Evolutionary conservation across 2,888 invertebrate species (phyloP).

Genomic region (Agrochola macilenta): DNA sequence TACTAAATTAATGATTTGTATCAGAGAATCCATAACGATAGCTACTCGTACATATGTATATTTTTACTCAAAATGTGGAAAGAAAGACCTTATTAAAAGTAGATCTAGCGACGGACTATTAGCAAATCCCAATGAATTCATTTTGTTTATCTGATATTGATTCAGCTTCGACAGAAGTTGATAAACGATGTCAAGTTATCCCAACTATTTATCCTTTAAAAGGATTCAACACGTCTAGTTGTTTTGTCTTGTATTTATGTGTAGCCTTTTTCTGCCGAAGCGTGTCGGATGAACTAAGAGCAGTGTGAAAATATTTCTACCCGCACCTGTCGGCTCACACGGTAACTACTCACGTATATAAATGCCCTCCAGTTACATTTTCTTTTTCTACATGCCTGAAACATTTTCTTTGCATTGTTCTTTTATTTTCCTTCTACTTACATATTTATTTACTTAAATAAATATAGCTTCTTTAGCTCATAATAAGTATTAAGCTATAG

Average conservation of each 20-base stretch:
- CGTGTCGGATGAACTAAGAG: slow-evolving; percentile 66
- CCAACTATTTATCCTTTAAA: slow-evolving; percentile 68
- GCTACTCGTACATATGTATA: too few relatives aligned
- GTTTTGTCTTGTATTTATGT: slow-evolving; percentile 74
- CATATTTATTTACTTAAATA: slow-evolving; percentile 28
- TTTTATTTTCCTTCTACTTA: slow-evolving; percentile 56
- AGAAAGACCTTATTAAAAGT: slow-evolving; percentile 9
- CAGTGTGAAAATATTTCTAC: slow-evolving; percentile 74
- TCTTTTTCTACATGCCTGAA: slow-evolving; percentile 74
- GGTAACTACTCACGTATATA: slow-evolving; percentile 76
- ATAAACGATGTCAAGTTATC: slow-evolving; percentile 66
- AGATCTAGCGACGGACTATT: slow-evolving; percentile 18
- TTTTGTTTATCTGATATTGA: slow-evolving; percentile 58
- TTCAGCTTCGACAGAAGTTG: slow-evolving; percentile 63
- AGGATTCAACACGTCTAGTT: slow-evolving; percentile 58
- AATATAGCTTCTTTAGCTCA: slow-evolving; percentile 13
- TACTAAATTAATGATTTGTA: not conserved
- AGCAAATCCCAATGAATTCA: slow-evolving; percentile 33
- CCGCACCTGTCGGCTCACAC: slow-evolving; percentile 82
- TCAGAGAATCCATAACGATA: slow-evolving; percentile 5
- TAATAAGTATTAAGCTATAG: slow-evolving; percentile 5
- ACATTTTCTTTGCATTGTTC: slow-evolving; percentile 73
- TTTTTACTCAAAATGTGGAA: not conserved
- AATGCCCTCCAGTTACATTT: slow-evolving; percentile 82
- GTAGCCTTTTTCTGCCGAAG: slow-evolving; percentile 71